These are phyloP conservation scores for Philonicus albiceps DNA, from an alignment of 2,888 invertebrate species.

Conservation along the genomic window DNA sequence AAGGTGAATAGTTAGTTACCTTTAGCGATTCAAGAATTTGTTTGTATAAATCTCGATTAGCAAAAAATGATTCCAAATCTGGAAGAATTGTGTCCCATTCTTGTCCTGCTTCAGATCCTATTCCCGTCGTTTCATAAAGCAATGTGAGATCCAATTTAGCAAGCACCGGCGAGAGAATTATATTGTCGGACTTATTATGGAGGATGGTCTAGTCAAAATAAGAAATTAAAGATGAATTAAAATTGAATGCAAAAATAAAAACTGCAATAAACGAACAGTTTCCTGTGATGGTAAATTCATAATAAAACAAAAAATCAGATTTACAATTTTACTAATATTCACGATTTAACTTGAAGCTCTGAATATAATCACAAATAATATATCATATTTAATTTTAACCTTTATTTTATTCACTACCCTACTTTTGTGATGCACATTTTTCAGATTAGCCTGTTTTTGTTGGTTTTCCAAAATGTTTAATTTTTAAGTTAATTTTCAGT, in stretches of 20 bases:
- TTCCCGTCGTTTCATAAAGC: slow-evolving; percentile 75
- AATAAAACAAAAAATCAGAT: no score
- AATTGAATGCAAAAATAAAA: neutral
- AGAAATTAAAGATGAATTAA: neutral
- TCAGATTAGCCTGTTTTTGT: no score
- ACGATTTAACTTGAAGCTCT: no score
- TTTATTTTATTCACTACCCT: no score
- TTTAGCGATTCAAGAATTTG: slow-evolving; percentile 51
- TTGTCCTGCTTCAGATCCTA: slow-evolving; percentile 53
- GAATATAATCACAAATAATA: no score
- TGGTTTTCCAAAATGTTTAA: no score
- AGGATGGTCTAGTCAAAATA: slow-evolving; percentile 51
- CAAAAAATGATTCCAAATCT: slow-evolving; percentile 39
- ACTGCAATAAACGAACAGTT: neutral
- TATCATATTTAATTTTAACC: no score
- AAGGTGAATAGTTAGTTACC: slow-evolving; percentile 45
- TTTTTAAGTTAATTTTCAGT: no score
- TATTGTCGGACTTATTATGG: slow-evolving; percentile 65
- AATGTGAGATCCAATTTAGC: slow-evolving; percentile 77
- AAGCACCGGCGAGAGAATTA: slow-evolving; percentile 79
- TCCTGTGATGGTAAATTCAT: no score
- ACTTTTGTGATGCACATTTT: no score
- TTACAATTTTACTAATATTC: no score
- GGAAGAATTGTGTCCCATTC: slow-evolving; percentile 49
- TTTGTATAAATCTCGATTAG: slow-evolving; percentile 57